A percentile compares a stretch with the other conserved stretches of the same genome.
Evolutionary conservation across 2,113 vertebrate species (phyloP).

Genomic region (Pitta sordida): DNA sequence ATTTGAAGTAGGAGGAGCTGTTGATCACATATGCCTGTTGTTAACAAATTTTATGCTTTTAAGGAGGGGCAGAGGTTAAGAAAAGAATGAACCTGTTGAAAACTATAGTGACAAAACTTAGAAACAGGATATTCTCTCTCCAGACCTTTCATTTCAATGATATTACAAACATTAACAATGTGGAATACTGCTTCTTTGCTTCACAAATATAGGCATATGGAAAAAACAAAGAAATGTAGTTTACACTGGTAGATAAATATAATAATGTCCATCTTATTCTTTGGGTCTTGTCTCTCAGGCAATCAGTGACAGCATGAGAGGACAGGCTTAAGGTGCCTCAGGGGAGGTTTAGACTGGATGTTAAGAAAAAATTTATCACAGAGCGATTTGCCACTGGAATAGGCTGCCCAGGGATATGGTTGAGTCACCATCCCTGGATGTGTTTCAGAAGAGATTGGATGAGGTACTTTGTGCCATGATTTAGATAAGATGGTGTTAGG

Average conservation of each 20-base stretch:
- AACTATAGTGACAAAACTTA: neutral
- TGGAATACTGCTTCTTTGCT: neutral
- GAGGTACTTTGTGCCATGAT: too few relatives aligned
- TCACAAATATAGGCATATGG: neutral
- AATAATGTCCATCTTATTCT: neutral
- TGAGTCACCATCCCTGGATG: too few relatives aligned
- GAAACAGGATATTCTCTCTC: neutral
- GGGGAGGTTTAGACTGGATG: too few relatives aligned
- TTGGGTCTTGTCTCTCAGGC: too few relatives aligned
- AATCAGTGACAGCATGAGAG: too few relatives aligned
- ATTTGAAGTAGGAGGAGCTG: slow-evolving; percentile 62
- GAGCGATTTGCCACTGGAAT: too few relatives aligned
- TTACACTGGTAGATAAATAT: neutral
- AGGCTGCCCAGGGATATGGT: too few relatives aligned
- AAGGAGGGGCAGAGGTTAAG: slow-evolving; percentile 7
- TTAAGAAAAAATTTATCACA: too few relatives aligned
- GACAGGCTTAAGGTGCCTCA: too few relatives aligned
- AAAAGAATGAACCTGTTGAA: neutral
- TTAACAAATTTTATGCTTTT: slow-evolving; percentile 51
- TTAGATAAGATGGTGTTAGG: too few relatives aligned
- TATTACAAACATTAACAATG: neutral
- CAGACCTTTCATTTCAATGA: neutral
- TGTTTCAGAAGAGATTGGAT: too few relatives aligned
- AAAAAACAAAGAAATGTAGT: neutral
- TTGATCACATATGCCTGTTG: slow-evolving; percentile 55